These are phyloP conservation scores for Siphonodentalium dalli DNA, from an alignment of 2,888 invertebrate genomes.

Conservation along the genomic window DNA sequence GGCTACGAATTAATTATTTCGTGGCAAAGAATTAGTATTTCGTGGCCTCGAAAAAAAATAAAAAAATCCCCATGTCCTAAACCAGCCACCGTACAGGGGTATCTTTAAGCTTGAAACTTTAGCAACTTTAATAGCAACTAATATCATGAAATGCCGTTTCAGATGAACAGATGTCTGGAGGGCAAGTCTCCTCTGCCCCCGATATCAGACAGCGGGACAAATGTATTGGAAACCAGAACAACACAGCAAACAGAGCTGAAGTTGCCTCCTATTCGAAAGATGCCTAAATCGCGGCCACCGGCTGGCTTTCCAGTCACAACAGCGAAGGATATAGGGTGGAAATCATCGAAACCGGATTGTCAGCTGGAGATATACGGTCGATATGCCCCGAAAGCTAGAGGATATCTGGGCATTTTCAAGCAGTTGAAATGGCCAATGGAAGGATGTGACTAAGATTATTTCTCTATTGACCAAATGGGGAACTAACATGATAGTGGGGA, in stretches of 20 bases:
- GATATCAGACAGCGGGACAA: neutral
- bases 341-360: constrained; percentile 10
- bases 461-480: too few relatives aligned
- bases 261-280: constrained; percentile 28
- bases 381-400: constrained; percentile 23
- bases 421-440: constrained; percentile 37
- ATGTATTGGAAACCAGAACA: too few relatives aligned
- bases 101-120: too few relatives aligned
- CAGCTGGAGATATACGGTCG: constrained; percentile 15
- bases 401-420: constrained; percentile 31
- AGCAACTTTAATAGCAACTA: too few relatives aligned
- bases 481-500: too few relatives aligned
- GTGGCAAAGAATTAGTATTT: too few relatives aligned
- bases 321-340: constrained; percentile 40
- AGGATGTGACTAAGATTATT: constrained; percentile 10
- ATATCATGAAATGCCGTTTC: constrained; percentile 5
- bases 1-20: too few relatives aligned
- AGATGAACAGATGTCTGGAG: constrained; percentile 31
- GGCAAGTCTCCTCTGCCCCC: constrained; percentile 11
- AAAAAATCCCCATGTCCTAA: too few relatives aligned
- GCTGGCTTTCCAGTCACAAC: constrained; percentile 34
- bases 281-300: neutral
- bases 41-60: too few relatives aligned
- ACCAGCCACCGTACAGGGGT: too few relatives aligned
- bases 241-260: too few relatives aligned